Percentiles rank a stretch among this genome's conserved stretches.
Evolutionary conservation across 2,113 vertebrate genomes (phyloP).

Genomic region (Eudorcas thomsonii): DNA sequence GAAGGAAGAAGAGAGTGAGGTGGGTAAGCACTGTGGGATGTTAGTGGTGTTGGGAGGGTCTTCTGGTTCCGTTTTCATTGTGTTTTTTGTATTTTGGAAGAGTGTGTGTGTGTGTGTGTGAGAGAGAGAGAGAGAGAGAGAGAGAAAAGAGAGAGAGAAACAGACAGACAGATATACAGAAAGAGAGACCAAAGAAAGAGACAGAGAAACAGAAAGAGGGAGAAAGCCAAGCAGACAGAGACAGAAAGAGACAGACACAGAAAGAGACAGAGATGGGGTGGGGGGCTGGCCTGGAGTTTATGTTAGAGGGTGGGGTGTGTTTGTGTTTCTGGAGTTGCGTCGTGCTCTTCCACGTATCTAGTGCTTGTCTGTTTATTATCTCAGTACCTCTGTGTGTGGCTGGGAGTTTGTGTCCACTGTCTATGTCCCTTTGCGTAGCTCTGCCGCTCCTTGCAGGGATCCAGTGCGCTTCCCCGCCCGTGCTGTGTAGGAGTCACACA

Average conservation of each 20-base stretch:
- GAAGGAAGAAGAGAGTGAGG: neutral
- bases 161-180: neutral
- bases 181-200: neutral
- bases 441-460: no score
- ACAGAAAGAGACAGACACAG: neutral
- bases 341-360: fast-evolving
- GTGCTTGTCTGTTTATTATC: neutral
- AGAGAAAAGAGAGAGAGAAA: neutral
- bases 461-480: fast-evolving
- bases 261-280: neutral
- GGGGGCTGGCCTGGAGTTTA: neutral
- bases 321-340: neutral
- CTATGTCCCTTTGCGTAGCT: fast-evolving
- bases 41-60: no score
- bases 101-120: neutral
- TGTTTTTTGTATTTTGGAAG: neutral
- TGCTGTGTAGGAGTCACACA: neutral
- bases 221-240: neutral
- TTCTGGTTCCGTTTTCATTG: neutral
- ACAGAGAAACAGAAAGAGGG: neutral
- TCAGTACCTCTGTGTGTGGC: neutral
- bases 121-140: no score
- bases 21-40: no score
- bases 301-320: fast-evolving
- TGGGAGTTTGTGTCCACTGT: neutral